Evolutionary conservation across 2,888 invertebrate species (phyloP), one percentile per base, ranked within the genome.

Genomic region (Vanessa cardui): DNA sequence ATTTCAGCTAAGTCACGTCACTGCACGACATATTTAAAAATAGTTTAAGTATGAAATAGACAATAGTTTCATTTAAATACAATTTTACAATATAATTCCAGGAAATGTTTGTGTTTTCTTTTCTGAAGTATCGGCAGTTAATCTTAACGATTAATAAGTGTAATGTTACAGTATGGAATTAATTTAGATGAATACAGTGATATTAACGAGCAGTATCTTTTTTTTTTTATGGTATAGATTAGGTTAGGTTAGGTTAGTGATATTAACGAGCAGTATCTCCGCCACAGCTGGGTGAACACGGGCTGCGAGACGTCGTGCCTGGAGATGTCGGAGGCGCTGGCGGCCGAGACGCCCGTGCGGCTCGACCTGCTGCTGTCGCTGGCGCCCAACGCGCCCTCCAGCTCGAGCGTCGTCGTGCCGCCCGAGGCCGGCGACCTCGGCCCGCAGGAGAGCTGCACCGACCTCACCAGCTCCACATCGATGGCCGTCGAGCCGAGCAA

Each of bases 261-360:
- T 6, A 44, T 58, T 58, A 20, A 44, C 15, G 1, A 26, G 21
- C 52, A 58, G 18, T 45, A 26, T 52, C 54, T n/a, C 18, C 5
- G 12, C 56, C 62, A 6, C 73, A 94, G 94, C 44, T 99, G 99
- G 99, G 97, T 99, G 71, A 99, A 99, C 86, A 95, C 95, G 77
- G 96, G 96, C 0, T 97, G 96, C 80, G 95, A 95, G 73, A 95
- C 96, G 46, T 96, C 96, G 54, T 98, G 98, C 85, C 91, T 98
- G 71, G 96, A 97, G 75, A 94, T 97, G 78, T 97, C 98, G 1
- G 97, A 98, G 86, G 96, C 97, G 77, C 86, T 98, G 73, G 98
- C 98, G 31, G 97, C 97, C 77, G 96, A 98, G 87, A 98, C 98
- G 2, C 98, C 98, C 0, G 98, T 98, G 52, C 94, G 98, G 52